Evolutionary conservation across 2,888 invertebrate species (phyloP).

Genomic region (Drosophila antonietae): DNA sequence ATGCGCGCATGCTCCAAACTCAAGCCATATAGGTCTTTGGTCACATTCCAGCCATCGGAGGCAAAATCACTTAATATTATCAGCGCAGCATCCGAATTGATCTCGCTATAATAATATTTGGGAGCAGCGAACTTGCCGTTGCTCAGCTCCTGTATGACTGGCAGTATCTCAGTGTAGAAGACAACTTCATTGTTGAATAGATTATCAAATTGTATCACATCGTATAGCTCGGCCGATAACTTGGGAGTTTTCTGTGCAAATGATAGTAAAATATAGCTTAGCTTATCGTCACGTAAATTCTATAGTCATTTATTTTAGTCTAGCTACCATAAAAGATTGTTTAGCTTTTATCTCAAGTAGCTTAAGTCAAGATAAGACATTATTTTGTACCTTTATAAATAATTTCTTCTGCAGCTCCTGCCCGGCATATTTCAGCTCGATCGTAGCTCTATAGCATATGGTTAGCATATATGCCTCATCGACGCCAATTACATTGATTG

Average conservation of each 20-base stretch:
- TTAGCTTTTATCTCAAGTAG: not conserved
- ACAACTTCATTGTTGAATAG: constrained; percentile 82
- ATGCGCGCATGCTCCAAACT: constrained; percentile 81
- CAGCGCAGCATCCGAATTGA: constrained; percentile 63
- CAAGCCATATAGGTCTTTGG: constrained; percentile 71
- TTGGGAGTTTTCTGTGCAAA: constrained; percentile 79
- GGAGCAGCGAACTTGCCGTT: constrained; percentile 64
- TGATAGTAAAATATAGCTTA: not conserved
- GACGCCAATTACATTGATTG: constrained; percentile 60
- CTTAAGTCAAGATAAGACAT: not conserved
- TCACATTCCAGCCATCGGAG: constrained; percentile 73
- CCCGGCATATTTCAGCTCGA: constrained; percentile 62
- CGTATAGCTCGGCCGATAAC: constrained; percentile 68
- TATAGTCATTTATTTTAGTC: not conserved
- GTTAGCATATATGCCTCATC: constrained; percentile 82
- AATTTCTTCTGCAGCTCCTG: constrained; percentile 46
- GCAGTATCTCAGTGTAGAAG: constrained; percentile 78
- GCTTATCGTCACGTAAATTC: not conserved
- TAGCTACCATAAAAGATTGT: not conserved
- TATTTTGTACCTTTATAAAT: constrained; percentile 78
- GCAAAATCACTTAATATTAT: constrained; percentile 81
- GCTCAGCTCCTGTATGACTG: constrained; percentile 63
- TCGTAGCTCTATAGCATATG: constrained; percentile 71
- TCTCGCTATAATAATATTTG: constrained; percentile 78
- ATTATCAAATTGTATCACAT: constrained; percentile 67